phyloP scores from a whole-genome alignment of 2,113 vertebrate genomes.

The Antechinus stuartii region DNA sequence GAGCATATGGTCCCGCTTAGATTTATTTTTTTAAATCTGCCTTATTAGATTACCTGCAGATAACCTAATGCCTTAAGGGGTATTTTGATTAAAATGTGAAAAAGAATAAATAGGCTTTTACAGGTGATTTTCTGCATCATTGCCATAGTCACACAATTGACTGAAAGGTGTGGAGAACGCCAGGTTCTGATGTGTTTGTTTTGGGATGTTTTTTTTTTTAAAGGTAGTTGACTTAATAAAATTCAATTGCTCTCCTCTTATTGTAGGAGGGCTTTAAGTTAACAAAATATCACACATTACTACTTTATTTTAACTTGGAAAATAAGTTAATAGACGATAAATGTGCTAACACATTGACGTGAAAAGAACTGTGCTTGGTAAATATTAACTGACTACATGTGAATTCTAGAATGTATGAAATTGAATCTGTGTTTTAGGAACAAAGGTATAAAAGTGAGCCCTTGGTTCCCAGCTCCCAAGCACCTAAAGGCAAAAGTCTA shows the following conservation, averaged over 20 bases:
- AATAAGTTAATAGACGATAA: neutral
- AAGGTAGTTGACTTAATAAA: neutral
- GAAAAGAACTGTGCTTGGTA: neutral
- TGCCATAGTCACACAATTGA: neutral
- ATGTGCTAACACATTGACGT: neutral
- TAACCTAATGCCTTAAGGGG: neutral
- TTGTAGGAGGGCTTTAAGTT: neutral
- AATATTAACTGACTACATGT: neutral
- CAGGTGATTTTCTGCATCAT: neutral
- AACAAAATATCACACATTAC: neutral
- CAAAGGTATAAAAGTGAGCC: neutral
- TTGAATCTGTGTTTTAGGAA: neutral
- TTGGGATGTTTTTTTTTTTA: neutral
- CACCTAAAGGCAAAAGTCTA: neutral
- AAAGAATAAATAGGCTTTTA: neutral
- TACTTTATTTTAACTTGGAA: neutral
- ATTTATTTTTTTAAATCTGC: neutral
- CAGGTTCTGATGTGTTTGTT: neutral
- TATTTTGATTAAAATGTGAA: neutral
- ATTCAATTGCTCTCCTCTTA: neutral
- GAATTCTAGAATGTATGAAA: neutral
- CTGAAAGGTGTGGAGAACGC: neutral
- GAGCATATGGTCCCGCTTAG: neutral
- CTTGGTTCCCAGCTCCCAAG: neutral
- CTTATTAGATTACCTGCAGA: neutral